Conservation (phyloP, 1,140 invertebrate genomes). For the Psix sp. region DNA sequence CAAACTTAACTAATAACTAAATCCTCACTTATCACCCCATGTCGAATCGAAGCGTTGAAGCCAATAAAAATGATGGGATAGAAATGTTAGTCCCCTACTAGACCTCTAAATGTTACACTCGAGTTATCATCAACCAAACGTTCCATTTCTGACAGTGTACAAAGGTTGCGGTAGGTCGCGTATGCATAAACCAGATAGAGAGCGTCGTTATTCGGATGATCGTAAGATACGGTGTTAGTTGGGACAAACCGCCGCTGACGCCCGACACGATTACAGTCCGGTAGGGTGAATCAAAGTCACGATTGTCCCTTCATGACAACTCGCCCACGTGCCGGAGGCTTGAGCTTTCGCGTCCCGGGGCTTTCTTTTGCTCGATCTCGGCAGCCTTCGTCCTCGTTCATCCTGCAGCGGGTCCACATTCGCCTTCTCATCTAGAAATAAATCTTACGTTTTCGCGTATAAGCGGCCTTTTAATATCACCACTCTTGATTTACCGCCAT, state of each 20-base stretch:
- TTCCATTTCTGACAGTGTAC: too few relatives aligned
- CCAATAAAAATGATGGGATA: too few relatives aligned
- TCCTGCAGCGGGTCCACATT: slow-evolving; percentile 11
- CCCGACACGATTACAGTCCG: slow-evolving; percentile 59
- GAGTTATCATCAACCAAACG: too few relatives aligned
- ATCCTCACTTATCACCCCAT: too few relatives aligned
- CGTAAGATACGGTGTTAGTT: too few relatives aligned
- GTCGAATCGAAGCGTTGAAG: too few relatives aligned
- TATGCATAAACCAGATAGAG: too few relatives aligned
- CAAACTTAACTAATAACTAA: too few relatives aligned
- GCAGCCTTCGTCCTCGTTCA: slow-evolving; percentile 23
- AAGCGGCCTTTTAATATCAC: slow-evolving; percentile 76
- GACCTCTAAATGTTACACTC: too few relatives aligned
- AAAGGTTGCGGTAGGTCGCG: too few relatives aligned
- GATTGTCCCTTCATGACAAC: slow-evolving; percentile 20
- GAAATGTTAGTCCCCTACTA: too few relatives aligned
- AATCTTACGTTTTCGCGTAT: slow-evolving; percentile 75
- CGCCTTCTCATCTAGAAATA: slow-evolving; percentile 65
- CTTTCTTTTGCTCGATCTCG: slow-evolving; percentile 51
- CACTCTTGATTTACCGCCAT: slow-evolving; percentile 72
- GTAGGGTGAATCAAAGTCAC: slow-evolving; percentile 61
- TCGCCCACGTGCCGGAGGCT: slow-evolving; percentile 54
- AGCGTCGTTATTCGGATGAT: too few relatives aligned
- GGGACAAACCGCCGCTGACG: slow-evolving; percentile 60
- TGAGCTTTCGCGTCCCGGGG: slow-evolving; percentile 41